Conservation (phyloP, 1,140 invertebrate genomes). For the Pseudoatta argentina region DNA sequence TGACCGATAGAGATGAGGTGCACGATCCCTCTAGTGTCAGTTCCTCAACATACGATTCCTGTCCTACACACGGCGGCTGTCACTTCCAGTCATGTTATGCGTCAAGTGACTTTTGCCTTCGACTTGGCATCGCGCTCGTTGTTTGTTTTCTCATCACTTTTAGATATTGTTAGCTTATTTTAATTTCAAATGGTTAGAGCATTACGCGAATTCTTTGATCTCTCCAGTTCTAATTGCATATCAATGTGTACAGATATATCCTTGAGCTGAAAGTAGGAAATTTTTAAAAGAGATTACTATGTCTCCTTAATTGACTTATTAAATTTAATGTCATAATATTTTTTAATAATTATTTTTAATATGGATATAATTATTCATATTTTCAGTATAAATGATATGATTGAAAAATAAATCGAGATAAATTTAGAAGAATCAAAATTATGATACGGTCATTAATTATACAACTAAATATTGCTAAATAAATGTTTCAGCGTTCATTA, state of each 20-base stretch:
- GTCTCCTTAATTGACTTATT: neutral
- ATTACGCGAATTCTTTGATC: neutral
- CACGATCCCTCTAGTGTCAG: slow-evolving; percentile 56
- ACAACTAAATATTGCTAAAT: neutral
- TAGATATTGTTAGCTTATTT: slow-evolving; percentile 2
- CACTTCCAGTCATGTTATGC: slow-evolving; percentile 75
- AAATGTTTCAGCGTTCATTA: slow-evolving; percentile 60
- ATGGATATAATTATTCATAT: neutral
- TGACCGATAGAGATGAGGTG: slow-evolving; percentile 52
- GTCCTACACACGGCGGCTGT: slow-evolving; percentile 74
- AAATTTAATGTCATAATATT: neutral
- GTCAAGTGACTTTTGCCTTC: slow-evolving; percentile 73
- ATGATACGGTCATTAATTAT: neutral
- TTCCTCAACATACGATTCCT: slow-evolving; percentile 70
- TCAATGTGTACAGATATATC: neutral
- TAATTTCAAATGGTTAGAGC: slow-evolving; percentile 8
- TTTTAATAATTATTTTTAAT: neutral
- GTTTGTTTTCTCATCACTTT: slow-evolving; percentile 26
- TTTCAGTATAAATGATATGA: neutral
- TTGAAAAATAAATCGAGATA: slow-evolving; percentile 8
- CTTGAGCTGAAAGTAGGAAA: neutral
- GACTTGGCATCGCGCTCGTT: slow-evolving; percentile 25
- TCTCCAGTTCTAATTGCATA: neutral
- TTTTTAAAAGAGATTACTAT: neutral
- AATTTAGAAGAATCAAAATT: neutral